Conservation (phyloP, 2,888 invertebrate species). For the Rotaria sp. region DNA sequence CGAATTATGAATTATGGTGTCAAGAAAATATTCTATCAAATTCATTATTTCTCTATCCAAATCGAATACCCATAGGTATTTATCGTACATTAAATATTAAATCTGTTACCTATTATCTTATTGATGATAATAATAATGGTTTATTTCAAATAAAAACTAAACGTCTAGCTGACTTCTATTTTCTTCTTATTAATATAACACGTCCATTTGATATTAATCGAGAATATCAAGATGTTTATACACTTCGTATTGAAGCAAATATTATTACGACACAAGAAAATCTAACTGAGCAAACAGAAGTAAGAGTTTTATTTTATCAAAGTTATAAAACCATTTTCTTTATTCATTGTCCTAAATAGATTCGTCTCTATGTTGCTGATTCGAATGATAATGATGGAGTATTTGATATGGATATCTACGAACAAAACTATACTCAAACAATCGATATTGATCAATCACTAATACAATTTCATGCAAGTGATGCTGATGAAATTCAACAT, state of each 20-base stretch:
- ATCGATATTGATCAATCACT: neutral
- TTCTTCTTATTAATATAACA: conserved; percentile 24
- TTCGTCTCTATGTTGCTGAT: conserved; percentile 6
- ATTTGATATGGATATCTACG: conserved; percentile 4
- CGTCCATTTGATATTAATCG: conserved; percentile 21
- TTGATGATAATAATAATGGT: neutral
- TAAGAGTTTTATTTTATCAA: conserved; percentile 11
- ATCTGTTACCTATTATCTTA: neutral
- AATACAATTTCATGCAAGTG: conserved; percentile 8
- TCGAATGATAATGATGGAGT: conserved; percentile 23
- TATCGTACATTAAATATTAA: neutral
- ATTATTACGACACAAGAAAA: conserved; percentile 14
- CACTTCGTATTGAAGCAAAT: neutral
- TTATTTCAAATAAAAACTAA: conserved; percentile 8
- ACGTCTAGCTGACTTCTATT: conserved; percentile 27
- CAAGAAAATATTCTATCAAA: conserved; percentile 8
- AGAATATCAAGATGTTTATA: conserved; percentile 23
- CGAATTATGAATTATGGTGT: conserved; percentile 11
- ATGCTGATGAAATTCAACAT: conserved; percentile 29
- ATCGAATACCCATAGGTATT: conserved; percentile 2
- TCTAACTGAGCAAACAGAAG: conserved; percentile 1
- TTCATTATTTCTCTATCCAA: neutral
- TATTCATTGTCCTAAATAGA: neutral
- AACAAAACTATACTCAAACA: neutral
- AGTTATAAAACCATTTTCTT: neutral